Evolutionary conservation across 2,113 vertebrate genomes (phyloP).

Genomic region (Lutjanus erythropterus): DNA sequence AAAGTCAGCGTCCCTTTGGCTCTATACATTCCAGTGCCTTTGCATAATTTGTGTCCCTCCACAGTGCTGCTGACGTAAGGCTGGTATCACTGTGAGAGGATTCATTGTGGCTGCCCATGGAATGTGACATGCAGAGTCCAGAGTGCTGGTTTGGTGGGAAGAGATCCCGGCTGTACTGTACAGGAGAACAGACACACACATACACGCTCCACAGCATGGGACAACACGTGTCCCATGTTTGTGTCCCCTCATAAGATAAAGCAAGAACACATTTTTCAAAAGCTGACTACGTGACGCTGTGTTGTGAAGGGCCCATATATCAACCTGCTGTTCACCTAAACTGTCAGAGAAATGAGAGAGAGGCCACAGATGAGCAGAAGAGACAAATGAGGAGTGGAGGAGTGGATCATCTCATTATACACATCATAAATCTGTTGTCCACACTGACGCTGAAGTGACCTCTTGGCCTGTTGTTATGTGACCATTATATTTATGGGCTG

Average conservation of each 20-base stretch:
- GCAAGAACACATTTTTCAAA: slow-evolving; percentile 10
- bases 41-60: not conserved
- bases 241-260: not conserved
- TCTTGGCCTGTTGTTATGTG: not conserved
- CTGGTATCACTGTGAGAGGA: slow-evolving; percentile 1
- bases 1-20: not conserved
- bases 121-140: slow-evolving; percentile 52
- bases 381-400: not conserved
- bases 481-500: too few species aligned
- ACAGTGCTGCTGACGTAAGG: slow-evolving; percentile 23
- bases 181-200: slow-evolving; percentile 1
- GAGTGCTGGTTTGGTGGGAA: slow-evolving; percentile 9
- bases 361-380: not conserved
- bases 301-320: slow-evolving; percentile 15
- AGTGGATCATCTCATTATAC: slow-evolving; percentile 25
- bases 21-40: slow-evolving; percentile 26
- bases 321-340: slow-evolving; percentile 17
- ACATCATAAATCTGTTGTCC: slow-evolving; percentile 34
- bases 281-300: slow-evolving; percentile 20
- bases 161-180: not conserved
- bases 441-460: slow-evolving; percentile 7
- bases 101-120: slow-evolving; percentile 17
- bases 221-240: not conserved
- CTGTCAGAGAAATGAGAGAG: slow-evolving; percentile 11
- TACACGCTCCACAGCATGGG: not conserved